Conservation (phyloP, 2,888 invertebrate genomes). For the Eupithecia insigniata region DNA sequence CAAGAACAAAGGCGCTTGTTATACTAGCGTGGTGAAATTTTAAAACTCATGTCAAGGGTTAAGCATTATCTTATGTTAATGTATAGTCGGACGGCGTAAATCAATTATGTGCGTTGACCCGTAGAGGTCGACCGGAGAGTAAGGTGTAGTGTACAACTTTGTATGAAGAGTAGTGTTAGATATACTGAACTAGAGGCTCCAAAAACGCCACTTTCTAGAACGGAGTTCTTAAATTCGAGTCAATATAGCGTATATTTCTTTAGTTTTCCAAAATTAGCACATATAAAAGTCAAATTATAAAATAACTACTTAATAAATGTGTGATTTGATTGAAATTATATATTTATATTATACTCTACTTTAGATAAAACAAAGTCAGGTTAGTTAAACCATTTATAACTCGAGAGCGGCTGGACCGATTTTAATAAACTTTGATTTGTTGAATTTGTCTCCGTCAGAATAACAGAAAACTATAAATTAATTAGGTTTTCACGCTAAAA, state of each 20-base stretch:
- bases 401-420: too few relatives aligned
- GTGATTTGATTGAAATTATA: too few relatives aligned
- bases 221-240: too few relatives aligned
- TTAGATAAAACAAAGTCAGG: too few relatives aligned
- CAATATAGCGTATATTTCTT: too few relatives aligned
- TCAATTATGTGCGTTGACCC: slow-evolving; percentile 81
- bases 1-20: slow-evolving; percentile 53
- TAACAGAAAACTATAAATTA: too few relatives aligned
- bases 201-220: neutral
- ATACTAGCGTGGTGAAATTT: slow-evolving; percentile 71
- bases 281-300: neutral
- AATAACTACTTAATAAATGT: too few relatives aligned
- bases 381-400: too few relatives aligned
- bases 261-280: neutral
- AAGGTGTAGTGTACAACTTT: neutral
- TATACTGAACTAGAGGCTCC: neutral
- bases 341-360: too few relatives aligned
- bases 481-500: too few relatives aligned
- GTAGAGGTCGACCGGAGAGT: slow-evolving; percentile 56
- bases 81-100: slow-evolving; percentile 73
- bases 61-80: slow-evolving; percentile 84
- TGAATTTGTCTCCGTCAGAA: too few relatives aligned
- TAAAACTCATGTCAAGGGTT: slow-evolving; percentile 77
- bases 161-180: slow-evolving; percentile 13
- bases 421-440: too few relatives aligned